Evolutionary conservation across 2,888 invertebrate genomes (phyloP), one percentile per base, ranked within the genome.

Genomic region (Caenorhabditis drosophilae): DNA sequence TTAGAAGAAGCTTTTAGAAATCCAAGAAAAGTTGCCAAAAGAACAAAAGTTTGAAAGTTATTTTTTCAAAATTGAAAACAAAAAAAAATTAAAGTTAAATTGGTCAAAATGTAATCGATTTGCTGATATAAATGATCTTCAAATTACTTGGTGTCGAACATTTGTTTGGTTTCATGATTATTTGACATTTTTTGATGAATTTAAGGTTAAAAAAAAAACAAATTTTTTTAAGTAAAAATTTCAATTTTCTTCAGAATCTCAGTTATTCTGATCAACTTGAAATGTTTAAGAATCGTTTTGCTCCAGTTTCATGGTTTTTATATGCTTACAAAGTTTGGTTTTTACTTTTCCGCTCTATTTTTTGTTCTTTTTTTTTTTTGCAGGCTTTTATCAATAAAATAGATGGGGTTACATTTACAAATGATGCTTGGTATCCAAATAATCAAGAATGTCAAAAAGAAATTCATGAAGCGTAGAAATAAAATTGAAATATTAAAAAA

Each of bases 111-210:
- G 62, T 2, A 50, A 47, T 12, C 60, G 74, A 20, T 31, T 70
- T 35, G 71, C 74, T 2, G 56, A 59, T 4, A 35, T 60, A 20
- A 52, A 63, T 20, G 74, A 74, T 38, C 40, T 72, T 16, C 63
- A 67, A 35, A 52, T 67, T 6, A 69, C 69, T 9, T 74, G 74
- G 74, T 72, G 74, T 41, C 56, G 74, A 25, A 67, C 72, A 7
- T 74, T 74, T 36, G 66, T 74, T 2, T 61, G 72, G 49, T 72
- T 58, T 46, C 60, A 62, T 46, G 74, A 74, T 52, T 74, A 70
- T 51, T 46, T 69, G 22, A 35, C 22, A 16, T 26, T 56, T 1
- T 62, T 70, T 44, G 36, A 50, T 1, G 73, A 73, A 36, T 67
- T 59, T 36, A 57, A 57, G 45, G 64, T 56, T 23, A 31, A 38